Percentiles rank a stretch among this genome's conserved stretches.
Evolutionary conservation across 2,113 vertebrate species (phyloP).

Genomic region (Apodemus sylvaticus): DNA sequence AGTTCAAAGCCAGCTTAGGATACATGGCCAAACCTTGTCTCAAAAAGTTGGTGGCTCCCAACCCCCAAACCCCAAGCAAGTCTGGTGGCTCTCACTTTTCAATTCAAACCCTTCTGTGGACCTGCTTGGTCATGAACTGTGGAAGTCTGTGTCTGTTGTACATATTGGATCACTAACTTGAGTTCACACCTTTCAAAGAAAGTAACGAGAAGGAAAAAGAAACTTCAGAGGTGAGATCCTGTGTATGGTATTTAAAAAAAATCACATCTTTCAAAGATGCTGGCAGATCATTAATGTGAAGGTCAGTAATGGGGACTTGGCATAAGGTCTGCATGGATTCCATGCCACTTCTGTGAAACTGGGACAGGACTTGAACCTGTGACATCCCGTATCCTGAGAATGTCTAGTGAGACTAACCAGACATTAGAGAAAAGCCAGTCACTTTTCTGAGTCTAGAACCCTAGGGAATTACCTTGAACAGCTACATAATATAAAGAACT

Average conservation of each 20-base stretch:
- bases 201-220: background rate
- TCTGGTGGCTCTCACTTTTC: background rate
- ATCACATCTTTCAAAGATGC: background rate
- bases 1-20: background rate
- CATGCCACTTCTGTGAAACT: background rate
- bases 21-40: background rate
- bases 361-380: background rate
- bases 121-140: background rate
- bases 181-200: background rate
- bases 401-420: background rate
- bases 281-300: background rate
- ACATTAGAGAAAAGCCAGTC: background rate
- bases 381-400: background rate
- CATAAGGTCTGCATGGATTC: no score
- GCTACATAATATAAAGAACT: background rate
- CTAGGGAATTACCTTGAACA: background rate
- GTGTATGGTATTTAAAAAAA: background rate
- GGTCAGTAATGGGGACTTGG: accelerated
- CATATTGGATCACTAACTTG: background rate
- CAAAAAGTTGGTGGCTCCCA: background rate
- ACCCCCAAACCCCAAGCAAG: background rate
- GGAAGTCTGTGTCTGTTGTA: no score
- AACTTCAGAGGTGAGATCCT: background rate
- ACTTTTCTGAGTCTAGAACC: background rate
- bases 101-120: background rate